These are phyloP conservation scores for Baryphthengus martii DNA, from an alignment of 2,113 vertebrate genomes.

Conservation along the genomic window DNA sequence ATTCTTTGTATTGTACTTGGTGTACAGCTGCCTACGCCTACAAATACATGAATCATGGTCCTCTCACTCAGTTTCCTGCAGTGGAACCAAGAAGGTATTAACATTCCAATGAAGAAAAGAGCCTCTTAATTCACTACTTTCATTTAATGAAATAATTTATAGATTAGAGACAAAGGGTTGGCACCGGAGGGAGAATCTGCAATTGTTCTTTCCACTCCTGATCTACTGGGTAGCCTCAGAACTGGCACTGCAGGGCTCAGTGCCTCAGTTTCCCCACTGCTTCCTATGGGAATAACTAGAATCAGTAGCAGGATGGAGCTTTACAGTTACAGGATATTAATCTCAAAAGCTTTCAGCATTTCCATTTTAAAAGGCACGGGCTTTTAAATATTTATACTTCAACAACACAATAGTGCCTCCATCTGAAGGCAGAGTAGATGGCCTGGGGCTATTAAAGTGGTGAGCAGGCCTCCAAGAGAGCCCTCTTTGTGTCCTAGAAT, in stretches of 20 bases:
- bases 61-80: background rate
- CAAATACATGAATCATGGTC: background rate
- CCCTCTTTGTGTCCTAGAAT: background rate
- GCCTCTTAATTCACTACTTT: background rate
- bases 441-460: background rate
- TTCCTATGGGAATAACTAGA: background rate
- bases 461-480: background rate
- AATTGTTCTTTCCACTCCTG: background rate
- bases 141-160: background rate
- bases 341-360: background rate
- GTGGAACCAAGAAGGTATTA: background rate
- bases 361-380: background rate
- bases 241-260: background rate
- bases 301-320: background rate
- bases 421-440: background rate
- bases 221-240: background rate
- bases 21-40: conserved; percentile 18
- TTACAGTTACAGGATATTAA: background rate
- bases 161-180: background rate
- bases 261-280: background rate
- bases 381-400: conserved; percentile 42
- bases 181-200: background rate
- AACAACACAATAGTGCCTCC: background rate
- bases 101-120: background rate
- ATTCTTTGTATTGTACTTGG: background rate